These are phyloP conservation scores for Liolophura sinensis DNA, from an alignment of 1,140 invertebrate genomes.

Conservation along the genomic window DNA sequence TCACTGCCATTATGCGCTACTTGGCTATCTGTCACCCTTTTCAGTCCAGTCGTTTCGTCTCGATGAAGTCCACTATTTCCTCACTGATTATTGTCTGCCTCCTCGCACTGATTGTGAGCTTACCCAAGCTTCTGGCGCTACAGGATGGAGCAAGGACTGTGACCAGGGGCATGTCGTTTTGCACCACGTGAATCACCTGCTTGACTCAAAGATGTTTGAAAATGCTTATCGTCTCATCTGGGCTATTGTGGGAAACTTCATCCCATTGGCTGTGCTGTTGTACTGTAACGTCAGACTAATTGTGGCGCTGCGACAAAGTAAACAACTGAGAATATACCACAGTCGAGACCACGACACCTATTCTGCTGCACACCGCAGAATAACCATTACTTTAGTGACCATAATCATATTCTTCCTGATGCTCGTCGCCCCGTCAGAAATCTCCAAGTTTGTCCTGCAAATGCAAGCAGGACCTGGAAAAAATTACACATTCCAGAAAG, in stretches of 20 bases:
- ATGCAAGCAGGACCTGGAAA: conserved; percentile 21
- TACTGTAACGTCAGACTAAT: conserved; percentile 44
- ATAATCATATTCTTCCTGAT: conserved; percentile 49
- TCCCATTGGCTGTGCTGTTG: conserved; percentile 37
- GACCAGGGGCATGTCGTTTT: too few species aligned
- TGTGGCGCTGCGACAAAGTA: conserved; percentile 26
- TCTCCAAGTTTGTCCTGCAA: conserved; percentile 38
- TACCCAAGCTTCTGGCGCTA: conserved; percentile 37
- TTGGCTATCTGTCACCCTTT: conserved; percentile 48
- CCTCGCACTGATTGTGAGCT: conserved; percentile 34
- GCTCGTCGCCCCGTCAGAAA: conserved; percentile 45
- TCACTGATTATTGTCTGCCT: conserved; percentile 29
- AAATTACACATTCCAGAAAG: conserved; percentile 17
- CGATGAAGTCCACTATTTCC: conserved; percentile 24
- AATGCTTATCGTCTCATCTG: conserved; percentile 39
- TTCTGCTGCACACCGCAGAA: conserved; percentile 31
- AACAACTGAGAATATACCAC: conserved; percentile 28
- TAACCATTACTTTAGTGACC: conserved; percentile 43
- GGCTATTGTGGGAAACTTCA: conserved; percentile 45
- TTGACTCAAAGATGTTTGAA: conserved; percentile 25
- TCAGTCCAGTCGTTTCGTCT: conserved; percentile 36
- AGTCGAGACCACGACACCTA: conserved; percentile 27
- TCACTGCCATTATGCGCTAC: conserved; percentile 44
- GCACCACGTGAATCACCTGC: conserved; percentile 4
- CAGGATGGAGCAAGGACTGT: conserved; percentile 13